A percentile compares a stretch with the other conserved stretches of the same genome.
Conservation (phyloP, 2,113 vertebrate species). For the Chloropsis cyanopogon region DNA sequence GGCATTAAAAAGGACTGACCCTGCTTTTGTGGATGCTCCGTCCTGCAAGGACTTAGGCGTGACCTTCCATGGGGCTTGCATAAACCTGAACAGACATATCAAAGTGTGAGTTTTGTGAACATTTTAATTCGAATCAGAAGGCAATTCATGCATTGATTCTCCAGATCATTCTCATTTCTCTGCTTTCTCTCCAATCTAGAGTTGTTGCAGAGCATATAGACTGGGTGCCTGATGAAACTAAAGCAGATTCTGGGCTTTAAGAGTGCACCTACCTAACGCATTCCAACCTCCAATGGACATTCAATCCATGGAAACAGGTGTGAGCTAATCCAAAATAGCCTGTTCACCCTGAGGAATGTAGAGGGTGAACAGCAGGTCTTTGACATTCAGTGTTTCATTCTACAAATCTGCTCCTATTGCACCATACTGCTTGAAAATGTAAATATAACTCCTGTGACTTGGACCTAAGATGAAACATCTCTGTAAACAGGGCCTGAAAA, state of each 20-base stretch:
- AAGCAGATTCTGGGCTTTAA: background rate
- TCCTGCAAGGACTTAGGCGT: background rate
- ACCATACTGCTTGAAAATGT: background rate
- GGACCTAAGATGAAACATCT: background rate
- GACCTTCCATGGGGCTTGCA: background rate
- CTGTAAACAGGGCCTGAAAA: background rate
- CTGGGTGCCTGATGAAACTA: background rate
- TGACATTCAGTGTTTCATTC: background rate
- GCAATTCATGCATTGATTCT: background rate
- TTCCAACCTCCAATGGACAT: background rate
- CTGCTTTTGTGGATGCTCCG: background rate
- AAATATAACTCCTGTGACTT: background rate
- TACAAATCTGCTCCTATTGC: background rate
- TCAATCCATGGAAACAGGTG: background rate
- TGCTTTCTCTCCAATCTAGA: background rate
- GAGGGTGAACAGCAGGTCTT: background rate
- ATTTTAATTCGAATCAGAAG: background rate
- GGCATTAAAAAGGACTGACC: background rate
- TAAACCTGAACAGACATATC: background rate
- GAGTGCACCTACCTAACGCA: background rate
- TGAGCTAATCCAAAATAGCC: background rate
- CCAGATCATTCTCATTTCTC: background rate
- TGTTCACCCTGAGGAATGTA: background rate
- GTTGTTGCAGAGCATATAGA: background rate
- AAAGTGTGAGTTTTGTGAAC: background rate